phyloP scores from a whole-genome alignment of 2,113 vertebrate species.

The Gambusia affinis region DNA sequence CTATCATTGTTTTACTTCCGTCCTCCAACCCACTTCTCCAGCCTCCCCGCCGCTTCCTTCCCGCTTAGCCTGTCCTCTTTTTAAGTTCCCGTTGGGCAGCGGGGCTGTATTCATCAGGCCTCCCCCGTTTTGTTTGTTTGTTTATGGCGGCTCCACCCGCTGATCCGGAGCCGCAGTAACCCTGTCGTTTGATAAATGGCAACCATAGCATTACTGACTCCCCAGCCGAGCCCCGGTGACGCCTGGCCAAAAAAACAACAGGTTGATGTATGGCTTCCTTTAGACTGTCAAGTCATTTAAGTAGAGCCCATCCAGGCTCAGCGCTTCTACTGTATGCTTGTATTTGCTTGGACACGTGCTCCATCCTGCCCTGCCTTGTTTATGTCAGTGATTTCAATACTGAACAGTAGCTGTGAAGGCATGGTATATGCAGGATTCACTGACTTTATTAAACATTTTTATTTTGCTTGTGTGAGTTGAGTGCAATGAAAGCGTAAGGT shows the following conservation, averaged over 20 bases:
- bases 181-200: slow-evolving; percentile 77
- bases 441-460: neutral
- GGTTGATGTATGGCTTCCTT: slow-evolving; percentile 74
- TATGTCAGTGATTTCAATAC: neutral
- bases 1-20: slow-evolving; percentile 7
- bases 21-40: neutral
- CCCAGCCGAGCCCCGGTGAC: slow-evolving; percentile 51
- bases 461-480: neutral
- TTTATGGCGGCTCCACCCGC: slow-evolving; percentile 54
- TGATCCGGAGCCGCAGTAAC: slow-evolving; percentile 63
- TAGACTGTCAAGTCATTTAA: slow-evolving; percentile 68
- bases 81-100: slow-evolving; percentile 30
- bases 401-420: neutral
- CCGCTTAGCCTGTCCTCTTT: slow-evolving; percentile 6
- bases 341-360: slow-evolving; percentile 15
- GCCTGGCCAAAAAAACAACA: slow-evolving; percentile 57
- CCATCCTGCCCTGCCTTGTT: neutral
- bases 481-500: neutral
- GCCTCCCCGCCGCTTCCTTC: neutral
- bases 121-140: slow-evolving; percentile 62
- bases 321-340: slow-evolving; percentile 13
- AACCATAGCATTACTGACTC: slow-evolving; percentile 67
- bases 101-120: slow-evolving; percentile 54
- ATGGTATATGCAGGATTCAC: neutral
- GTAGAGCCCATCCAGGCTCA: slow-evolving; percentile 24